These are phyloP conservation scores for Teleogryllus oceanicus DNA, from an alignment of 2,888 invertebrate species.

Conservation along the genomic window DNA sequence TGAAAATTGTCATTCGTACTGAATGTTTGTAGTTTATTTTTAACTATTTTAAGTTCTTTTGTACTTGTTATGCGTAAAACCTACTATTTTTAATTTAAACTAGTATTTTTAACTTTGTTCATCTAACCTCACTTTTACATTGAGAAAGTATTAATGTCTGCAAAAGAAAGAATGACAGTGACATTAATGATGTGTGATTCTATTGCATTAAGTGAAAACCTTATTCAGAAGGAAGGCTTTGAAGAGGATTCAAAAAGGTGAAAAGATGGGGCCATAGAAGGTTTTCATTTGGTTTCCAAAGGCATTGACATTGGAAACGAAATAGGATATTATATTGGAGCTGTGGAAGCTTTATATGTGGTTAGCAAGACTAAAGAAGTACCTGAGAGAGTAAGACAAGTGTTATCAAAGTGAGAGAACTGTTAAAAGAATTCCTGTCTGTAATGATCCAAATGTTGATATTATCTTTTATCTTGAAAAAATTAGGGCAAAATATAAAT, in stretches of 20 bases:
- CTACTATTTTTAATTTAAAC: no score
- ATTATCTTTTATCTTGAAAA: slow-evolving; percentile 59
- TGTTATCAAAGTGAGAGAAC: slow-evolving; percentile 56
- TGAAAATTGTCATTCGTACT: no score
- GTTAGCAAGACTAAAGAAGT: slow-evolving; percentile 41
- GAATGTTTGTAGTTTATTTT: no score
- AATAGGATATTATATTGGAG: slow-evolving; percentile 69
- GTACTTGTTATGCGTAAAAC: no score
- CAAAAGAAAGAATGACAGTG: slow-evolving; percentile 48
- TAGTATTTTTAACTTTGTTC: no score
- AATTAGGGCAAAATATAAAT: slow-evolving; percentile 68
- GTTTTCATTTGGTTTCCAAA: slow-evolving; percentile 73
- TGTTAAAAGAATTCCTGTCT: slow-evolving; percentile 60
- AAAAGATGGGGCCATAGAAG: slow-evolving; percentile 59
- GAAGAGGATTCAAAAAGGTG: slow-evolving; percentile 63
- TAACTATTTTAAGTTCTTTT: no score
- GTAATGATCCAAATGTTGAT: slow-evolving; percentile 64
- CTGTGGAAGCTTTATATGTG: slow-evolving; percentile 49
- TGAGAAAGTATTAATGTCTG: no score
- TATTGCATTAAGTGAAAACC: slow-evolving; percentile 67
- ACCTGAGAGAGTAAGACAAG: slow-evolving; percentile 54
- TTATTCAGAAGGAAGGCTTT: slow-evolving; percentile 59
- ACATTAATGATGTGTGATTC: slow-evolving; percentile 72
- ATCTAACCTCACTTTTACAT: no score
- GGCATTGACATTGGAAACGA: slow-evolving; percentile 73